phyloP scores from a whole-genome alignment of 2,113 vertebrate species.

The Syngnathus scovelli region DNA sequence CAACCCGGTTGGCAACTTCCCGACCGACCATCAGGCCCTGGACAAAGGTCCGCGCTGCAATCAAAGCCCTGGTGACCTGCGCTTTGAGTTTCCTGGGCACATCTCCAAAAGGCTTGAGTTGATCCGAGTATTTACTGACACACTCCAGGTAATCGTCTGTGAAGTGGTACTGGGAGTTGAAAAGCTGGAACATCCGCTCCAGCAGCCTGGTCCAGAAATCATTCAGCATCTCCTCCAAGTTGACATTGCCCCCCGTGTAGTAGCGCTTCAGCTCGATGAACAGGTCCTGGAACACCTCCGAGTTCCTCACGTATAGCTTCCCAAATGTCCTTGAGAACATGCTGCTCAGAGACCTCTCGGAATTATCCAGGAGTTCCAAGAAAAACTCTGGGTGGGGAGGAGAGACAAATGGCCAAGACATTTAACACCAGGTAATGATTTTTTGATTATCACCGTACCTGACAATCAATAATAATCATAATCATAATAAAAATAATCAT shows the following conservation, averaged over 20 bases:
- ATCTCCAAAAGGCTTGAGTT: constrained; percentile 92
- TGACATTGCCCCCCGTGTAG: constrained; percentile 92
- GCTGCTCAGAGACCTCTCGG: constrained; percentile 87
- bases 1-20: constrained; percentile 92
- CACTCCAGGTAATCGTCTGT: constrained; percentile 94
- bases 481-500: no score
- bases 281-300: constrained; percentile 92
- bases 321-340: constrained; percentile 91
- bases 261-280: constrained; percentile 92
- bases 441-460: neutral
- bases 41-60: constrained; percentile 92
- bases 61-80: constrained; percentile 90
- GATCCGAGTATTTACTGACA: constrained; percentile 91
- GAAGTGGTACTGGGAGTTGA: constrained; percentile 94
- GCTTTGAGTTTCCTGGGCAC: constrained; percentile 88
- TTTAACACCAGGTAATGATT: constrained; percentile 8
- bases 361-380: constrained; percentile 91
- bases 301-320: constrained; percentile 92
- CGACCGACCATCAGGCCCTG: constrained; percentile 93
- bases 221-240: constrained; percentile 93
- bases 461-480: no score
- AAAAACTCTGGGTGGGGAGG: constrained; percentile 81
- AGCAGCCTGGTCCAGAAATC: constrained; percentile 94
- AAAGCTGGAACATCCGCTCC: constrained; percentile 93
- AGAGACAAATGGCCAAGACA: neutral